These are phyloP conservation scores for Augochlora pura DNA, from an alignment of 1,140 invertebrate species.

Conservation along the genomic window DNA sequence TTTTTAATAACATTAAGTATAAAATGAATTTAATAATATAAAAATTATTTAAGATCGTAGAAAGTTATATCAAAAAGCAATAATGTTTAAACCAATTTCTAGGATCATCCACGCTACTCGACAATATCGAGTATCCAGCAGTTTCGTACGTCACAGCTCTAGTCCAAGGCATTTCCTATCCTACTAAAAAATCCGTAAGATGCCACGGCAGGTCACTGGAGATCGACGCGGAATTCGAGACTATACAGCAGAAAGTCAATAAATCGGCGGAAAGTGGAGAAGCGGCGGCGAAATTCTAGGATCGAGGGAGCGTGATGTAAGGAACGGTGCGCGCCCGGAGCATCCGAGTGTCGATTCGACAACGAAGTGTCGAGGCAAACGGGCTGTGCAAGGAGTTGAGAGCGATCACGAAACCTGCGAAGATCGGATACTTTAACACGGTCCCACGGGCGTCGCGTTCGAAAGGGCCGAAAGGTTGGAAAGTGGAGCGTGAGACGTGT, in stretches of 20 bases:
- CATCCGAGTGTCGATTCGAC: slow-evolving; percentile 16
- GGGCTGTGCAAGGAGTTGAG: not conserved
- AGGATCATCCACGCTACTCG: too few species aligned
- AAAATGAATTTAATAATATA: too few species aligned
- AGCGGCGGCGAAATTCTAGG: not conserved
- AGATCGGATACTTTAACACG: slow-evolving; percentile 2
- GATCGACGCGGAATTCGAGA: too few species aligned
- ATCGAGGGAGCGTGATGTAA: not conserved
- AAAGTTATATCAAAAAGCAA: too few species aligned
- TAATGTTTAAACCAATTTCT: too few species aligned
- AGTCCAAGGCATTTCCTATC: too few species aligned
- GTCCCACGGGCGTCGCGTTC: slow-evolving; percentile 7
- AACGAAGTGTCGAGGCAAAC: not conserved
- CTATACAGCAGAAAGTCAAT: not conserved
- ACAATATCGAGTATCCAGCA: too few species aligned
- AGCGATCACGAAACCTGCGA: slow-evolving; percentile 6
- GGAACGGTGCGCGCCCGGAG: not conserved
- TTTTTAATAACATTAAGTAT: too few species aligned
- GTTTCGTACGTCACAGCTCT: too few species aligned
- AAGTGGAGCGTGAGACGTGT: slow-evolving; percentile 2
- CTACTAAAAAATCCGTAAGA: too few species aligned
- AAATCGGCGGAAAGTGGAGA: not conserved
- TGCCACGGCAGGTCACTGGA: too few species aligned
- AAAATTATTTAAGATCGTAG: too few species aligned
- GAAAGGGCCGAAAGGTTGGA: slow-evolving; percentile 3